A percentile compares a stretch with the other conserved stretches of the same genome.
These are phyloP conservation scores for Nautilus pompilius DNA, from an alignment of 1,140 invertebrate genomes.

Conservation along the genomic window DNA sequence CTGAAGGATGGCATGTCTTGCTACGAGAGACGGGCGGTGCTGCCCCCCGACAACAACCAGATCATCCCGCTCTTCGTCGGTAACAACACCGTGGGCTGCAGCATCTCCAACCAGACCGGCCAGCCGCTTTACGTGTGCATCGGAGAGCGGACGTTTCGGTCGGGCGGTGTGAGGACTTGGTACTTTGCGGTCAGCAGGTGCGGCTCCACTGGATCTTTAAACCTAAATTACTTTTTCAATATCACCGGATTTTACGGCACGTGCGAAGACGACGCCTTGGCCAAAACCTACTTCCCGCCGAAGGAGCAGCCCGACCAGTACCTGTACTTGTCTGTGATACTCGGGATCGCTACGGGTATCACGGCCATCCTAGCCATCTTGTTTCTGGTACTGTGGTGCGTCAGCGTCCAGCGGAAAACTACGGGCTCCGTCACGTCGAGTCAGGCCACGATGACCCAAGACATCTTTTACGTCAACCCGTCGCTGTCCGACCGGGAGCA, in stretches of 20 bases:
- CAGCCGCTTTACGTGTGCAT: conserved; percentile 37
- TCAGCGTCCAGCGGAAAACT: conserved; percentile 26
- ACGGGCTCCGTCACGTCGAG: conserved; percentile 45
- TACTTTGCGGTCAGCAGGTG: conserved; percentile 43
- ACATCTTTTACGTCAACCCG: conserved; percentile 50
- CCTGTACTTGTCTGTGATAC: conserved; percentile 27
- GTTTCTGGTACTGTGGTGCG: conserved; percentile 38
- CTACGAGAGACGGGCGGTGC: conserved; percentile 29
- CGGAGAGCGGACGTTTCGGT: conserved; percentile 43
- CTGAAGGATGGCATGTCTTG: conserved; percentile 42
- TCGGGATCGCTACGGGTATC: conserved; percentile 41
- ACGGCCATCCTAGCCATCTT: conserved; percentile 35
- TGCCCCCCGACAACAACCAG: conserved; percentile 40
- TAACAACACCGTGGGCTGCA: conserved; percentile 36
- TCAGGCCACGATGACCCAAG: conserved; percentile 51
- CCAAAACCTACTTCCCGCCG: conserved; percentile 29
- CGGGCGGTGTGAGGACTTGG: conserved; percentile 40
- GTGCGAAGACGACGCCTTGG: conserved; percentile 43
- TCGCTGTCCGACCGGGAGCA: conserved; percentile 44
- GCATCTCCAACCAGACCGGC: conserved; percentile 27
- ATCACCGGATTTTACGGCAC: conserved; percentile 44
- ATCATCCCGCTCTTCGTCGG: conserved; percentile 33
- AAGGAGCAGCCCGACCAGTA: conserved; percentile 16
- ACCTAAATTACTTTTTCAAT: conserved; percentile 45
- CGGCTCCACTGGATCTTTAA: conserved; percentile 19